Percentiles rank a stretch among this genome's conserved stretches.
Conservation (phyloP, 2,888 invertebrate species). For the Bimastos eiseni region DNA sequence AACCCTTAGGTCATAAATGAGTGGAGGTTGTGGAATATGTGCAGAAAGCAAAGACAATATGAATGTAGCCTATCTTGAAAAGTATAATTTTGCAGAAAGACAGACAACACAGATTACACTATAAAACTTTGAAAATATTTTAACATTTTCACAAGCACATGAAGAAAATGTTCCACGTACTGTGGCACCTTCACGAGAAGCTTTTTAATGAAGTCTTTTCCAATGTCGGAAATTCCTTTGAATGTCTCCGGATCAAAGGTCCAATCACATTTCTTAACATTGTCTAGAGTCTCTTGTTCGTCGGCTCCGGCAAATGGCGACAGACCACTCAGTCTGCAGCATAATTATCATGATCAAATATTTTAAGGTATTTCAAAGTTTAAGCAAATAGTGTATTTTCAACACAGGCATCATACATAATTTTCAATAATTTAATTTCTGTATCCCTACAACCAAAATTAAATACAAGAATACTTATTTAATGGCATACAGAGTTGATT, state of each 20-base stretch:
- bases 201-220: conserved; percentile 94
- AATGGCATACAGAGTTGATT: background rate
- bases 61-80: no score
- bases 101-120: background rate
- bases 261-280: conserved; percentile 98
- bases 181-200: conserved; percentile 82
- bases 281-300: conserved; percentile 95
- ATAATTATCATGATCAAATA: background rate
- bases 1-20: no score
- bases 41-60: no score
- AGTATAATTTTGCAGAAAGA: background rate
- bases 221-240: conserved; percentile 89
- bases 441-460: background rate
- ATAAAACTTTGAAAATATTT: background rate
- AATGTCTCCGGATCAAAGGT: conserved; percentile 97
- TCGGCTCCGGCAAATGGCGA: conserved; percentile 99
- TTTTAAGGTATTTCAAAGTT: background rate
- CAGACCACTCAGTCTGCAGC: conserved; percentile 82
- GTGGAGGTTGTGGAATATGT: no score
- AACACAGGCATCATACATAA: background rate
- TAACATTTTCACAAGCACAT: background rate
- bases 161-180: conserved; percentile 63
- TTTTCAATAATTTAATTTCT: background rate
- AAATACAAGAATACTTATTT: background rate
- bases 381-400: background rate